Percentiles rank a stretch among this genome's conserved stretches.
Conservation (phyloP, 2,113 vertebrate species). For the Syngnathus typhle region DNA sequence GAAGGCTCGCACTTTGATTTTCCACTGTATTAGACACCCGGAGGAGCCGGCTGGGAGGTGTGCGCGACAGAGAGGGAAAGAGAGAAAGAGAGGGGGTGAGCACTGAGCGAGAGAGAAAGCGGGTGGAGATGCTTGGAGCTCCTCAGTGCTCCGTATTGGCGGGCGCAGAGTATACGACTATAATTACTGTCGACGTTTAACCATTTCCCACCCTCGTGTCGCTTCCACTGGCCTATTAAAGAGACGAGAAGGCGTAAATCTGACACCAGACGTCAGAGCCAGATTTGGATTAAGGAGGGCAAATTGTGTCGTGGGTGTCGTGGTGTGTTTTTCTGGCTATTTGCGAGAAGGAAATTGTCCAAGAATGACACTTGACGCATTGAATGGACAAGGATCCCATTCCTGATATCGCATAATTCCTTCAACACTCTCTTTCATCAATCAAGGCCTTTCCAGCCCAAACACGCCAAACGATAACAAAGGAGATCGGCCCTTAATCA, state of each 20-base stretch:
- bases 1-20: slow-evolving; percentile 66
- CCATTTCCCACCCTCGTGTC: slow-evolving; percentile 57
- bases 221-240: slow-evolving; percentile 52
- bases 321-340: slow-evolving; percentile 37
- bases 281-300: slow-evolving; percentile 53
- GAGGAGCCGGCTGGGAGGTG: slow-evolving; percentile 53
- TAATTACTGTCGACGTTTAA: slow-evolving; percentile 77
- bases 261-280: slow-evolving; percentile 52
- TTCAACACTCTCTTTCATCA: slow-evolving; percentile 57
- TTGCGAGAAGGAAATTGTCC: slow-evolving; percentile 37
- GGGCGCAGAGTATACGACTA: slow-evolving; percentile 54
- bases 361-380: slow-evolving; percentile 1
- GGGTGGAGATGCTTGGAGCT: slow-evolving; percentile 43
- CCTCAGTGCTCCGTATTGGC: slow-evolving; percentile 71
- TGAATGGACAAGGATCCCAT: neutral
- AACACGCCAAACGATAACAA: slow-evolving; percentile 16
- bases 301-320: slow-evolving; percentile 47
- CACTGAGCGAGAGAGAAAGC: slow-evolving; percentile 20
- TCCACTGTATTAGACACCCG: slow-evolving; percentile 70
- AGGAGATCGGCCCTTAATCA: slow-evolving; percentile 46
- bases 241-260: slow-evolving; percentile 40
- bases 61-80: slow-evolving; percentile 4
- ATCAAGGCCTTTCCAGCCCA: neutral
- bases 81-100: slow-evolving; percentile 25
- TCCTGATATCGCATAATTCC: slow-evolving; percentile 32